Evolutionary conservation across 30 jellyfish, hydroid and myxozoan genomes (phyloP), one percentile per base, ranked within the genome.

Genomic region (Catostylus mosaicus): DNA sequence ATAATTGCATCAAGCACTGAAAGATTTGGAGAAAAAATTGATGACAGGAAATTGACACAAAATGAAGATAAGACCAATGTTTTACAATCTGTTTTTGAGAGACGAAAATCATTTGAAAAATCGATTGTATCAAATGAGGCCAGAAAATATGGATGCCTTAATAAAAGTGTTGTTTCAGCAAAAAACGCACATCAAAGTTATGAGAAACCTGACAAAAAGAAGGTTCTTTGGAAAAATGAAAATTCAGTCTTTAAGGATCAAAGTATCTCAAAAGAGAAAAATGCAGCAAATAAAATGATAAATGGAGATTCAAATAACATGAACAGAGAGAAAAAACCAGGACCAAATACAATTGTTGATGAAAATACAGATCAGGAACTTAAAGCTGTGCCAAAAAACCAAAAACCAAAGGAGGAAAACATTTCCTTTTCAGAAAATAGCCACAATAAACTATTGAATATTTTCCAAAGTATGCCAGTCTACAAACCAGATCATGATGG

Each of bases 21-120:
- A 59, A 1, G 1, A 1, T 14, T 1, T 19, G 20, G 47, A 32
- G 48, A 24, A 54, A 48, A 19, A 33, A n/a, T 26, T 9, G 14
- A 3, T 20, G 43, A 14, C 27, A 19, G 8, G 56, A 31, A 29
- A 26, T 3, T 27, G 52, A 72, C 0, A 14, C 61, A 20, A 30
- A 35, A 52, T 33, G 38, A 67, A 18, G 70, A 80, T 16, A 27
- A 26, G 36, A 68, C 31, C 20, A n/a, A 45, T 37, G 63, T 19
- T 37, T 14, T 79, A 61, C 80, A 54, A 9, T 82, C 86, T 5
- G 80, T 82, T 31, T 68, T 62, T 6, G 76, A 82, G 35, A 56
- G 79, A 66, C 32, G 70, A 31, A 67, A 36, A 31, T 54, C 92
- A 35, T 82, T 82, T 68, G 92, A 82, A 36, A 48, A 48, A 48